Base-by-base conservation (phyloP, 2,888 invertebrate species). In the Deroplatys truncata region DNA sequence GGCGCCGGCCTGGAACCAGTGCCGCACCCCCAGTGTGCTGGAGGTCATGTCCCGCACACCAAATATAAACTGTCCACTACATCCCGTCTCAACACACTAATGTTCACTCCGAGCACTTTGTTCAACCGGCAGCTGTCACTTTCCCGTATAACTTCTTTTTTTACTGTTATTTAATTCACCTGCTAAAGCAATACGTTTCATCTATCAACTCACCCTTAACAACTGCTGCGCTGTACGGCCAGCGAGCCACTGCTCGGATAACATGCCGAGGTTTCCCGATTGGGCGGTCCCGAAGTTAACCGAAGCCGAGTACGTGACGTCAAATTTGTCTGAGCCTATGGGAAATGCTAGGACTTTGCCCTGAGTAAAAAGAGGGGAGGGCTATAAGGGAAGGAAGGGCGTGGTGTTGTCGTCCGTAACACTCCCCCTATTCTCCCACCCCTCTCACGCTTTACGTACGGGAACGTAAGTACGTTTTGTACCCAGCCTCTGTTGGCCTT, bases 31-130 rank as follows among this genome's bases (percentile, higher is more conserved):
- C 25, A 91, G 85, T 31, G 90, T 89, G 82, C 90, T 89, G 87
- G 91, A 90, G 89, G 91, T 91, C 91, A 91, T 91, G 43, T 86
- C 88, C 25, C 84, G 20, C 85, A 72, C 89, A 72, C 88, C 56
- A 43, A 13, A 0, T 43, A 43, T 43, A 43, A 43, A 13, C 10
- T 35, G 35, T 35, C 56, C 56, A 7, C 56, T 72, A 72, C 56
- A 72, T 72, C 56, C 25, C 56, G 43, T 29, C 86, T 16, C 49
- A 28, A 28, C 28, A 49, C 43, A 43, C 43, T 7, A 43, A 43
- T 43, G 43, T 43, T 35, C 49, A 72, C 20, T 16, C 4, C 56
- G 85, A 56, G 43, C 49, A 28, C 85, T 72, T 86, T 72, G 86
- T 25, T 72, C 16, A 72, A 20, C 25, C 56, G 56, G 0, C 56